Evolutionary conservation across 1,140 invertebrate genomes (phyloP), one percentile per base, ranked within the genome.

Genomic region (Leptinotarsa texana): DNA sequence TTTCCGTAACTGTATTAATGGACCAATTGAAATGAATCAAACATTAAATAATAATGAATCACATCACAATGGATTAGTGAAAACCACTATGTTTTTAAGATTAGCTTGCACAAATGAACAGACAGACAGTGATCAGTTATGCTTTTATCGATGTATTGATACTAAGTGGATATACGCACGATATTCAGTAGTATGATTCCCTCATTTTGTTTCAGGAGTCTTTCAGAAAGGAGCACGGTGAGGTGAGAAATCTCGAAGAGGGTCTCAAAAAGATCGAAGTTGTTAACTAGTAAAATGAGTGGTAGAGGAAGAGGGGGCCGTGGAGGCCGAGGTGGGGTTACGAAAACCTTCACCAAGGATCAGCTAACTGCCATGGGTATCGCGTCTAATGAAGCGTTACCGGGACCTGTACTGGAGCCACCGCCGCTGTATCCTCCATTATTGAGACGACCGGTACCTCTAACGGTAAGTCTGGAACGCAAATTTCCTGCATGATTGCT

Each of bases 371-470:
- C 81, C 57, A 75, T 90, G n/a, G 91, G 91, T 3, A 87, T 91
- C 72, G 83, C 86, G 2, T 87, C 87, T 72, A 71, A 79, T 75
- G 92, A 94, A 78, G 80, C 87, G 24, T 78, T 91, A 18, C 88
- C 90, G 22, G 86, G 88, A 3, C 87, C 90, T 51, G 87, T 89
- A 18, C 84, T 90, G 2, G 88, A 91, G 78, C 92, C 92, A 24
- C 92, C 92, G 11, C 89, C 90, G 57, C 85, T 90, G 42, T 95
- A 90, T 87, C 92, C 92, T 11, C 79, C 85, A 0, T 77, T 92
- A 21, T 87, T 89, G 15, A 89, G 88, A 75, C 91, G 91, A 79
- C 90, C 92, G 17, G 85, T 90, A 6, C 79, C 82, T 42, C 76
- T 85, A 76, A 77, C 70, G 21, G 83, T 84, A 80, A 80, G 51